These are phyloP conservation scores for Rana temporaria DNA, from an alignment of 2,113 vertebrate species.

Conservation along the genomic window DNA sequence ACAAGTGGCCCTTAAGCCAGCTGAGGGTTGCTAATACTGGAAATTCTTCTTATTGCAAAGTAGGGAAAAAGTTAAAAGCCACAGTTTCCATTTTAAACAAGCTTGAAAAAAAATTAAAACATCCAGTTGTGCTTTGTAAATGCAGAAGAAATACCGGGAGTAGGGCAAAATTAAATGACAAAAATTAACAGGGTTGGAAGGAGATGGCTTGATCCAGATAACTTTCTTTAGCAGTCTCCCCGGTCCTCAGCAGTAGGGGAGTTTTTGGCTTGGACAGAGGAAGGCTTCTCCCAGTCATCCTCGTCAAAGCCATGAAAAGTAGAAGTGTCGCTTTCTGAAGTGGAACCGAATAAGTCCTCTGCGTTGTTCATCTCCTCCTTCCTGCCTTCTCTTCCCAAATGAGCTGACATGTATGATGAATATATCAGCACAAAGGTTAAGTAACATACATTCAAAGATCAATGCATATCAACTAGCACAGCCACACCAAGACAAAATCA, in stretches of 20 bases:
- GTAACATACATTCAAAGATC: constrained; percentile 79
- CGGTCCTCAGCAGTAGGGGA: constrained; percentile 89
- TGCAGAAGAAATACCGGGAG: constrained; percentile 61
- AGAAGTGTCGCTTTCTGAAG: constrained; percentile 97
- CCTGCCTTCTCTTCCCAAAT: constrained; percentile 86
- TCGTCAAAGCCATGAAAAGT: constrained; percentile 99
- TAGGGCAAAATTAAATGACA: constrained; percentile 48
- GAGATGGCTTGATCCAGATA: constrained; percentile 67
- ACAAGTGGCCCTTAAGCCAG: constrained; percentile 28
- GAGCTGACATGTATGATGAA: constrained; percentile 92
- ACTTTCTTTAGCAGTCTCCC: constrained; percentile 74
- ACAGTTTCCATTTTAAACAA: constrained; percentile 60
- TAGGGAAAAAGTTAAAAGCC: constrained; percentile 29
- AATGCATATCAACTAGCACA: constrained; percentile 60
- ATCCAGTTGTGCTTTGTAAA: constrained; percentile 76
- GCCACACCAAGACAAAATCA: constrained; percentile 58
- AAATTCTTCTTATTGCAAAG: constrained; percentile 69
- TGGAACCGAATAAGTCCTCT: constrained; percentile 97
- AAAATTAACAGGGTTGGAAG: constrained; percentile 68
- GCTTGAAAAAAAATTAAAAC: constrained; percentile 57
- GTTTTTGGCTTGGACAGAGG: constrained; percentile 82
- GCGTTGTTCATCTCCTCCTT: constrained; percentile 86
- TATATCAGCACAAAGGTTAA: constrained; percentile 93
- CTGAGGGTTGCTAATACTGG: constrained; percentile 71
- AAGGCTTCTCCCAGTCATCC: constrained; percentile 92